Percentiles rank a stretch among this genome's conserved stretches.
phyloP scores from a whole-genome alignment of 2,888 invertebrate species.

The Lasioglossum vierecki region DNA sequence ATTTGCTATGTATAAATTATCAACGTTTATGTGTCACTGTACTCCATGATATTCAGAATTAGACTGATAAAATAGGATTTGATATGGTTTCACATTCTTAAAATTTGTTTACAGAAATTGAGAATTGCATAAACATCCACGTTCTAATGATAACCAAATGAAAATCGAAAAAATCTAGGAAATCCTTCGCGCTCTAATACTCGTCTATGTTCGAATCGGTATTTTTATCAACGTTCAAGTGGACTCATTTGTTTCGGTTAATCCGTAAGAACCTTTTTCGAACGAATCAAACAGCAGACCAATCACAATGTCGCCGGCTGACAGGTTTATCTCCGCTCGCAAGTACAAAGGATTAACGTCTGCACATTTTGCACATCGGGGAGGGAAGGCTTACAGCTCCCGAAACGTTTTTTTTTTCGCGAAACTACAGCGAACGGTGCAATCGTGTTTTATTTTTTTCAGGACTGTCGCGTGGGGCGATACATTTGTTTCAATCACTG shows the following conservation, averaged over 20 bases:
- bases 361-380: conserved; percentile 13
- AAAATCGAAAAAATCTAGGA: background rate
- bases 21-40: no score
- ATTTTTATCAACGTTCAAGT: background rate
- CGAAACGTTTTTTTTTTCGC: conserved; percentile 17
- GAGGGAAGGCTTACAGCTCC: conserved; percentile 2
- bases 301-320: conserved; percentile 9
- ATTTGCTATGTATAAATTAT: no score
- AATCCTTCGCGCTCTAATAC: background rate
- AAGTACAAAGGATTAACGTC: conserved; percentile 51
- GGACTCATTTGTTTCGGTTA: background rate
- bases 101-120: no score
- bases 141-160: background rate
- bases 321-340: conserved; percentile 36
- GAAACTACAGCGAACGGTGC: conserved; percentile 20
- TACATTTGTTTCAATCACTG: conserved; percentile 27
- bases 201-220: background rate
- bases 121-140: no score
- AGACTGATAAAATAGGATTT: no score
- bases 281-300: conserved; percentile 29
- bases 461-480: background rate
- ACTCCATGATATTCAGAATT: no score
- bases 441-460: conserved; percentile 29
- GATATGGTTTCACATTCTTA: no score
- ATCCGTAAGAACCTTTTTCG: conserved; percentile 6